A percentile compares a stretch with the other conserved stretches of the same genome.
phyloP scores from a whole-genome alignment of 2,797 vertebrate species.

The Lophotriccus pileatus region DNA sequence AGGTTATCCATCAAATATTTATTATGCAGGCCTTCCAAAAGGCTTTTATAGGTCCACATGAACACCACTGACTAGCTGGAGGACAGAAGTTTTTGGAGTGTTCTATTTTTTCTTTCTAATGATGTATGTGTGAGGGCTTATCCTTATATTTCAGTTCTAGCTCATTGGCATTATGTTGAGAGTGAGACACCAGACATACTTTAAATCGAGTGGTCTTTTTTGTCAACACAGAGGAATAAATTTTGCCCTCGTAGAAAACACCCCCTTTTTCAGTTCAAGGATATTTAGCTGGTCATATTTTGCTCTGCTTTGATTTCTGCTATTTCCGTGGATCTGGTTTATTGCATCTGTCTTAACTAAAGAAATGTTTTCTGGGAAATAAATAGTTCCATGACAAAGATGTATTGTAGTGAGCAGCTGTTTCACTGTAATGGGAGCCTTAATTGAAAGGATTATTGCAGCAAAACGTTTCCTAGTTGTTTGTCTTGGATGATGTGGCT shows the following conservation, averaged over 20 bases:
- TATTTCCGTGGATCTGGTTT: constrained; percentile 31
- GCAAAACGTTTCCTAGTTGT: constrained; percentile 1
- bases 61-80: not conserved
- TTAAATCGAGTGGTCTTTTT: not conserved
- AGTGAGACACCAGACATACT: not conserved
- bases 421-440: constrained; percentile 24
- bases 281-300: not conserved
- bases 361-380: constrained; percentile 50
- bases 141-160: not conserved
- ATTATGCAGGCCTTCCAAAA: constrained; percentile 25
- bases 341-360: constrained; percentile 39
- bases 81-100: not conserved
- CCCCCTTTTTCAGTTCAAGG: not conserved
- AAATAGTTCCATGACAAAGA: constrained; percentile 59
- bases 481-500: constrained; percentile 33
- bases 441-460: constrained; percentile 60
- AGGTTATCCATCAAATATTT: constrained; percentile 72
- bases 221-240: not conserved
- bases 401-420: constrained; percentile 56
- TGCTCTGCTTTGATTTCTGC: constrained; percentile 30
- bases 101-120: not conserved
- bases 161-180: not conserved
- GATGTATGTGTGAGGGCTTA: not conserved
- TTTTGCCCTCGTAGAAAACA: not conserved
- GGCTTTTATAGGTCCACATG: not conserved